Evolutionary conservation across 1,140 invertebrate species (phyloP).

Genomic region (Achroia grisella): DNA sequence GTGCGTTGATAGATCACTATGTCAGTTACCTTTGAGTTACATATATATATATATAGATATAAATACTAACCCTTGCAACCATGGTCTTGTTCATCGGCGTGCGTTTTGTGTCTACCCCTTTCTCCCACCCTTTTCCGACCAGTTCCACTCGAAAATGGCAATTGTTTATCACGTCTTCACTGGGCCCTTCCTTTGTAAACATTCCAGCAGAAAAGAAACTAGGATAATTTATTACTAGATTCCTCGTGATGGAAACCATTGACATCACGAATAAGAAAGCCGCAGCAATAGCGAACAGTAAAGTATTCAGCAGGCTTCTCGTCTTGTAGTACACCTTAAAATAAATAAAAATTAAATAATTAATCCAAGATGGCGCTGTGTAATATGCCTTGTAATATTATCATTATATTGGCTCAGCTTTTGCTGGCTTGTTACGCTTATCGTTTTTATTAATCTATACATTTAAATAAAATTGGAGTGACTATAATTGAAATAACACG

Average conservation of each 20-base stretch:
- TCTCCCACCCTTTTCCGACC: constrained; percentile 85
- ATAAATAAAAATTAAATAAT: neutral
- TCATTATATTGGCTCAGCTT: no score
- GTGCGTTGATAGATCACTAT: no score
- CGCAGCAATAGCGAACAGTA: constrained; percentile 74
- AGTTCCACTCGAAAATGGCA: constrained; percentile 80
- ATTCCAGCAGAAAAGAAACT: constrained; percentile 68
- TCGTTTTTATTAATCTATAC: no score
- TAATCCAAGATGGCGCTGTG: no score
- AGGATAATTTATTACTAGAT: constrained; percentile 78
- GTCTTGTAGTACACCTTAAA: constrained; percentile 74
- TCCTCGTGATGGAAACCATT: constrained; percentile 77
- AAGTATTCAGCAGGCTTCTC: constrained; percentile 54
- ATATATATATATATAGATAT: no score
- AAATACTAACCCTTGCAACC: constrained; percentile 75
- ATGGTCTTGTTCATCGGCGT: constrained; percentile 80
- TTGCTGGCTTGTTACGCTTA: no score
- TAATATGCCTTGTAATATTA: no score
- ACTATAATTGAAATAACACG: no score
- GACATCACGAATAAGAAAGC: constrained; percentile 79
- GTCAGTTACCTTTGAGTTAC: no score
- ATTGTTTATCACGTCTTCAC: constrained; percentile 76
- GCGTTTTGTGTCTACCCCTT: constrained; percentile 77
- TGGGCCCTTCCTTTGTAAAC: constrained; percentile 80
- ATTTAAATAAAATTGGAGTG: no score